These are phyloP conservation scores for Heliocidaris tuberculata DNA, from an alignment of 35 echinoderm and acorn worm species.

Conservation along the genomic window DNA sequence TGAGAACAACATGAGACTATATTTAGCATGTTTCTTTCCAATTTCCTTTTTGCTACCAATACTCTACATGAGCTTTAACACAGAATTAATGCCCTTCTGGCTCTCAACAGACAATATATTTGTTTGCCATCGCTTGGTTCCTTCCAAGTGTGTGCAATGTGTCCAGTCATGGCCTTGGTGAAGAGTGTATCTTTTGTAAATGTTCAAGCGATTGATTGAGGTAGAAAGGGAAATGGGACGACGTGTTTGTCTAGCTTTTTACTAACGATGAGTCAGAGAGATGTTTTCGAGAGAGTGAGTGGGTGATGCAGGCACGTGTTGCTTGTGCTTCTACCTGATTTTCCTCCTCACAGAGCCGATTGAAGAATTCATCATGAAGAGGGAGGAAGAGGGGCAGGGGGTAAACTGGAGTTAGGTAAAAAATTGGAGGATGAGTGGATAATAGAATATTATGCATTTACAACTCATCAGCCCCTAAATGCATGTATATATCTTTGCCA, in stretches of 20 bases:
- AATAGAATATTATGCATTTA: background rate
- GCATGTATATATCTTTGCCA: too few species aligned
- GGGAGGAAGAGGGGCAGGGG: background rate
- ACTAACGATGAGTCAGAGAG: background rate
- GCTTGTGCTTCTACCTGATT: background rate
- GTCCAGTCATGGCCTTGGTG: background rate
- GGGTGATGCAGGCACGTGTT: conserved; percentile 27
- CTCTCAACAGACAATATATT: background rate
- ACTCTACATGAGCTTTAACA: too few species aligned
- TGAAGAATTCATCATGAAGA: background rate
- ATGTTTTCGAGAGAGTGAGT: background rate
- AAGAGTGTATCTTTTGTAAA: background rate
- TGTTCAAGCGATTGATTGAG: background rate
- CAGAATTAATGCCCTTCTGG: too few species aligned
- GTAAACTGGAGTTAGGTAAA: background rate
- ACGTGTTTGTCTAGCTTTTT: conserved; percentile 1
- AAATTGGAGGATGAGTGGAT: background rate
- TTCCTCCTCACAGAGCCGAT: background rate
- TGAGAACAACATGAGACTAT: too few species aligned
- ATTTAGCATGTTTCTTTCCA: too few species aligned
- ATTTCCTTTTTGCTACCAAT: too few species aligned
- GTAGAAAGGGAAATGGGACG: background rate
- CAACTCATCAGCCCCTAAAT: too few species aligned
- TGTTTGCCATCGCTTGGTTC: background rate
- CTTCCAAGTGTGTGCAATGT: background rate